Evolutionary conservation across 2,888 invertebrate genomes (phyloP).

Genomic region (Flexamia atlantica): DNA sequence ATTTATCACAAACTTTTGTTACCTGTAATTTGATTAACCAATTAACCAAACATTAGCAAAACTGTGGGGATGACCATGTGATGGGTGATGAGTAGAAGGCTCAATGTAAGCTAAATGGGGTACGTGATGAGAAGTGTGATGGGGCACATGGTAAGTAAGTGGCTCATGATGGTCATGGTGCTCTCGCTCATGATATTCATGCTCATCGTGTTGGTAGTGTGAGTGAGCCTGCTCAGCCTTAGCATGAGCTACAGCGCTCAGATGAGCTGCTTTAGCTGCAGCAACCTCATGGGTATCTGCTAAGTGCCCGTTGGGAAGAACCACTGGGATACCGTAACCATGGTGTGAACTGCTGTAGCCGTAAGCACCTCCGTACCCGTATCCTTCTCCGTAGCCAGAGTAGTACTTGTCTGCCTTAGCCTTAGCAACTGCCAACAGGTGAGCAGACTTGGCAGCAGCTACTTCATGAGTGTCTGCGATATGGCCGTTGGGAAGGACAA

Average conservation of each 20-base stretch:
- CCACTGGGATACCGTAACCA: slow-evolving; percentile 45
- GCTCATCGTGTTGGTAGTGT: slow-evolving; percentile 8
- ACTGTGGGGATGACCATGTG: neutral
- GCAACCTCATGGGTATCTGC: slow-evolving; percentile 60
- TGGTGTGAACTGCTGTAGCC: slow-evolving; percentile 36
- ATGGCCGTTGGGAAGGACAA: slow-evolving; percentile 47
- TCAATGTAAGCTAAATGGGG: neutral
- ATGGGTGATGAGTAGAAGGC: neutral
- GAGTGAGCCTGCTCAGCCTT: slow-evolving; percentile 32
- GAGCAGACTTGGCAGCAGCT: slow-evolving; percentile 54
- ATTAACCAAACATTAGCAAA: neutral
- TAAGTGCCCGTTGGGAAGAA: slow-evolving; percentile 50
- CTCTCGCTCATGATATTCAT: neutral
- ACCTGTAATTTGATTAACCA: neutral
- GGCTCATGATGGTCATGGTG: neutral
- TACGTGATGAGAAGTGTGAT: slow-evolving; percentile 2
- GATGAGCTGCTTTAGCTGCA: slow-evolving; percentile 58
- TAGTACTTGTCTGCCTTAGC: slow-evolving; percentile 43
- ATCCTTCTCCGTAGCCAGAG: slow-evolving; percentile 26
- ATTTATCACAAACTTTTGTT: too few species aligned
- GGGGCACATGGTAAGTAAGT: neutral
- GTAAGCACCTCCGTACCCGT: slow-evolving; percentile 50
- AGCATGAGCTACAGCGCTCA: slow-evolving; percentile 52
- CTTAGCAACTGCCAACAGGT: slow-evolving; percentile 53
- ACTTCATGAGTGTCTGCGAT: slow-evolving; percentile 61